Evolutionary conservation across 2,888 invertebrate genomes (phyloP), one percentile per base, ranked within the genome.

Genomic region (Phortica magna): DNA sequence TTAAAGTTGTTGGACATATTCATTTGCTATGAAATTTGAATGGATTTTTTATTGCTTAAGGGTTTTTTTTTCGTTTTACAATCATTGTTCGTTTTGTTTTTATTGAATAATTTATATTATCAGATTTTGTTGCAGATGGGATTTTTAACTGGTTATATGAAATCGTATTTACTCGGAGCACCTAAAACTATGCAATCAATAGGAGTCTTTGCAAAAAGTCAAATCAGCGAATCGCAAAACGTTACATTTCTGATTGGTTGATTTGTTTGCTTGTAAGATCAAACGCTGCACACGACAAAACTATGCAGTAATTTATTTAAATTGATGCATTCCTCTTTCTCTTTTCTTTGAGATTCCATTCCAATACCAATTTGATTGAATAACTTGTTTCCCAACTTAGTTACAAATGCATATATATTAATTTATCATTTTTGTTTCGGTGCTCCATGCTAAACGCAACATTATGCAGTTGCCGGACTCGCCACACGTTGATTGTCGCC

Each of bases 181-280:
- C 61, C 61, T 61, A 61, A 61, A 61, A 61, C 61, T 61, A 61
- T 61, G 61, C 61, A 61, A 10, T 61, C 9, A 19, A 22, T 12
- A 2, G 10, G 22, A 9, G 61, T 61, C 17, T 61, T 61, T 61
- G 61, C 61, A 22, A 7, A 61, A 61, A 61, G 7, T 61, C 0
- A 61, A 12, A 17, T 61, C 22, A 61, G 61, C 61, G 61, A 61
- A 61, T 61, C 61, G 61, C 59, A 61, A 61, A 61, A 19, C 61
- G 7, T 61, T 22, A 12, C 22, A 2, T 61, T 61, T 61, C 61
- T 61, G 61, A 61, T 61, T 61, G 61, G 61, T 14, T 22, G 7
- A 61, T 19, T 7, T 6, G 9, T n/a, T 61, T 17, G 61, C n/a
- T 61, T 61, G 61, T 19, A 61, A 19, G 19, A 61, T 19, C 7